Evolutionary conservation across 2,888 invertebrate genomes (phyloP), one percentile per base, ranked within the genome.

Genomic region (Drosophila peninsularis): DNA sequence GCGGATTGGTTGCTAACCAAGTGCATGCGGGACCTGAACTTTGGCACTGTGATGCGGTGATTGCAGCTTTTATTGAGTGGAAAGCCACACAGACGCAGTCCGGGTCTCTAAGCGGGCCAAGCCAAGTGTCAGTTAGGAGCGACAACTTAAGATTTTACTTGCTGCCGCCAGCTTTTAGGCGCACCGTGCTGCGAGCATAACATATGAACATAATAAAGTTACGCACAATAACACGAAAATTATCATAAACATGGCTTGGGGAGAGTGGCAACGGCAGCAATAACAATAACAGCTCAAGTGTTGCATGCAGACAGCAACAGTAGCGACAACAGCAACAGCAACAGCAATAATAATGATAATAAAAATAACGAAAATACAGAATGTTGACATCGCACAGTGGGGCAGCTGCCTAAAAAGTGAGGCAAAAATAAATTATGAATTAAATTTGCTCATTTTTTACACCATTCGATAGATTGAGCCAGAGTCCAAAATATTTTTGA

Each of bases 1-100:
- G 50, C 57, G 64, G 58, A 42, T 49, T 32, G 41, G 36, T 42
- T 37, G 39, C 55, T 52, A 42, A 17, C 42, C 63, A 64, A 78
- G 70, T 70, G 79, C 82, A 82, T 75, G 79, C 58, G 75, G 82
- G 82, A 78, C 54, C 74, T 79, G 44, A 79, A 65, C 82, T 78
- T 72, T 66, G 63, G 55, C 58, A 32, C 62, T 44, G 30, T 17
- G 47, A 53, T 61, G 70, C 62, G 61, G 53, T 66, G 75, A 75
- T 79, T 82, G 62, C 65, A 58, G 79, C 56, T 64, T 73, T 78
- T 78, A 76, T 78, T 78, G 79, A 64, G 82, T 64, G 57, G 62
- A 61, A 30, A 19, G 6, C 49, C 34, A 14, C 21, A n/a, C 21
- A 10, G 45, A 57, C 6, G 11, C 39, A 62, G 53, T 5, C 49